phyloP scores from a whole-genome alignment of 2,888 invertebrate genomes.

The Pycnomerus fuliginosus region DNA sequence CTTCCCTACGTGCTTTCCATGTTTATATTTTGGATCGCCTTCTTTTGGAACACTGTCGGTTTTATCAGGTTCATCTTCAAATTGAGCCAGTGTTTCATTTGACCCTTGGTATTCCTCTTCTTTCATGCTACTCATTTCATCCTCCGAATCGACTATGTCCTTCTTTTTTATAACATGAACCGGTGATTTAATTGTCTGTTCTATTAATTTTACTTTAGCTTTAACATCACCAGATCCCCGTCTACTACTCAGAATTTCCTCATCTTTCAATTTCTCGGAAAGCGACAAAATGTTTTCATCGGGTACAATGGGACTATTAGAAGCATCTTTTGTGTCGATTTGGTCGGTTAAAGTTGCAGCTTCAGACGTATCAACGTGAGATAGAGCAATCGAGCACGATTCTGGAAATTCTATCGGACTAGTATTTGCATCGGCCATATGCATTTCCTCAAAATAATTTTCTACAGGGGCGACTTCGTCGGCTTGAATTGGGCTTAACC shows the following conservation, averaged over 20 bases:
- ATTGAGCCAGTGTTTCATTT: constrained; percentile 49
- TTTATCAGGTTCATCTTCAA: constrained; percentile 47
- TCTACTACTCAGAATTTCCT: constrained; percentile 46
- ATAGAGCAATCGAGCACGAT: constrained; percentile 47
- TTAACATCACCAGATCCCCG: constrained; percentile 58
- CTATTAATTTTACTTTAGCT: constrained; percentile 57
- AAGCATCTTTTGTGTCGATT: constrained; percentile 57
- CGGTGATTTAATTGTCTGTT: constrained; percentile 50
- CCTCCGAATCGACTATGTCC: constrained; percentile 49
- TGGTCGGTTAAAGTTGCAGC: constrained; percentile 56
- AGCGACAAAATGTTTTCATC: constrained; percentile 42
- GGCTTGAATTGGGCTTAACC: constrained; percentile 58
- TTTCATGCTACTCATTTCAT: constrained; percentile 52
- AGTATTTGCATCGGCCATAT: constrained; percentile 54
- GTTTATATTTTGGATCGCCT: constrained; percentile 27
- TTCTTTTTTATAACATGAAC: constrained; percentile 47
- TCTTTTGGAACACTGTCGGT: constrained; percentile 22
- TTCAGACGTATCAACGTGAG: constrained; percentile 56
- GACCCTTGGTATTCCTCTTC: constrained; percentile 48
- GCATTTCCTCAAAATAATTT: constrained; percentile 47
- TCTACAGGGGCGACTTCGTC: constrained; percentile 53
- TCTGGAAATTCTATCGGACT: constrained; percentile 57
- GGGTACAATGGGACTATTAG: constrained; percentile 55
- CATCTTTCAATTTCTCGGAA: constrained; percentile 42
- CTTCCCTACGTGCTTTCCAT: constrained; percentile 49